Conservation (phyloP, 2,797 vertebrate genomes). For the Brachyrhaphis roseni region DNA sequence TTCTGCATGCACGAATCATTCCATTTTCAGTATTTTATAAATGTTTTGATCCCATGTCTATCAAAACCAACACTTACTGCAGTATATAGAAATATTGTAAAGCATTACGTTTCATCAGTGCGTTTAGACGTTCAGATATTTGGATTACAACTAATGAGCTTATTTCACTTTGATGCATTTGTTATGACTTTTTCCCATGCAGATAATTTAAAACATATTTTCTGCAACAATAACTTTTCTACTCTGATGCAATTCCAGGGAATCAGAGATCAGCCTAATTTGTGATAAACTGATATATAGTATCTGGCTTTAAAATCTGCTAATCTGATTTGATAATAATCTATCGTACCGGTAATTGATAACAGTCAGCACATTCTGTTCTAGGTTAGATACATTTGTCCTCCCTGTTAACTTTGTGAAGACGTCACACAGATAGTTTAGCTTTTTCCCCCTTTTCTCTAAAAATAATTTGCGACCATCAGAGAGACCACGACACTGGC, state of each 20-base stretch:
- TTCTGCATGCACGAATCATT: background rate
- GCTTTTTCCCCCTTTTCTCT: background rate
- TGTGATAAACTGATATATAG: background rate
- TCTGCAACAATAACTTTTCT: background rate
- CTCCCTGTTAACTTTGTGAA: background rate
- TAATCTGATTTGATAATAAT: background rate
- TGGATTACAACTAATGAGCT: background rate
- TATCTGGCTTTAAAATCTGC: background rate
- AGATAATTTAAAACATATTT: conserved; percentile 4
- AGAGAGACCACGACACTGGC: background rate
- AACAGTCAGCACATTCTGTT: background rate
- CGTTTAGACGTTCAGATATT: background rate
- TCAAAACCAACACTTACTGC: background rate
- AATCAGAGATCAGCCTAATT: background rate
- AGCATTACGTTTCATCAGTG: background rate
- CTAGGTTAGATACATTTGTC: background rate
- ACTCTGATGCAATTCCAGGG: background rate
- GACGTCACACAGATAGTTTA: background rate
- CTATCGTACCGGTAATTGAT: background rate
- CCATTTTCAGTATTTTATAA: background rate
- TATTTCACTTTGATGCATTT: conserved; percentile 1
- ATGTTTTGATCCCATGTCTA: background rate
- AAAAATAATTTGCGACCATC: background rate
- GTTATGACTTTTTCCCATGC: conserved; percentile 19
- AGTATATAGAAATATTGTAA: background rate